Base-by-base conservation (phyloP, 2,797 vertebrate species). In the Phoeniculus purpureus region DNA sequence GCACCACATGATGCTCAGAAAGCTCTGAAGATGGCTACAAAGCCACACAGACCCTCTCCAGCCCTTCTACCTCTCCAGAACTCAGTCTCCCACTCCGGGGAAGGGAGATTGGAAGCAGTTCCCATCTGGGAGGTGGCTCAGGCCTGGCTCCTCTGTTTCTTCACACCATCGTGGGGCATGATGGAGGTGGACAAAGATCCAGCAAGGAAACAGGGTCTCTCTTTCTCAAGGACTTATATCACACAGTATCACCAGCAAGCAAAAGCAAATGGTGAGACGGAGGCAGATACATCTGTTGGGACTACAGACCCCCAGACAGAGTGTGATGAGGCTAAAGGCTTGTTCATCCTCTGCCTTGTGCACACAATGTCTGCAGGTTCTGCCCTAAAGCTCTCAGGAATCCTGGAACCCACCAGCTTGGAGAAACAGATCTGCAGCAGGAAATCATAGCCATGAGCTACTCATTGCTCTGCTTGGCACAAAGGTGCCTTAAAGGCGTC, bases 31-130 rank as follows among this genome's bases (percentile, higher is more conserved):
- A 34, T 21, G 29, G 34, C 55, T 68, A 59, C 25, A 75, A 55
- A 43, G 13, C 45, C 50, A 67, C 48, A 27, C 29, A 78, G 13
- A 4, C 9, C 43, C n/a, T 15, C 29, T 40, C 14, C 52, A 65
- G 52, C 20, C 21, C 16, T 18, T 59, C n/a, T 45, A 62, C 2
- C 18, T 5, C 29, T 64, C 64, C 51, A 22, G 15, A 2, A 3
- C 14, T 85, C 6, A 0, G 29, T 59, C n/a, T 12, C 47, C 32
- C 15, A 16, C 0, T 0, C 17, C 43, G 14, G 13, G 4, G 26
- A 66, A 82, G 21, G 45, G n/a, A 74, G 8, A 45, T 9, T n/a
- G 31, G 43, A 23, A 81, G n/a, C 32, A 25, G 19, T 37, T 60
- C n/a, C 10, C 14, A 55, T 66, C 43, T 2, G 3, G 64, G 8